Base-by-base conservation (phyloP, 2,888 invertebrate genomes). In the Drosophila meridiana region DNA sequence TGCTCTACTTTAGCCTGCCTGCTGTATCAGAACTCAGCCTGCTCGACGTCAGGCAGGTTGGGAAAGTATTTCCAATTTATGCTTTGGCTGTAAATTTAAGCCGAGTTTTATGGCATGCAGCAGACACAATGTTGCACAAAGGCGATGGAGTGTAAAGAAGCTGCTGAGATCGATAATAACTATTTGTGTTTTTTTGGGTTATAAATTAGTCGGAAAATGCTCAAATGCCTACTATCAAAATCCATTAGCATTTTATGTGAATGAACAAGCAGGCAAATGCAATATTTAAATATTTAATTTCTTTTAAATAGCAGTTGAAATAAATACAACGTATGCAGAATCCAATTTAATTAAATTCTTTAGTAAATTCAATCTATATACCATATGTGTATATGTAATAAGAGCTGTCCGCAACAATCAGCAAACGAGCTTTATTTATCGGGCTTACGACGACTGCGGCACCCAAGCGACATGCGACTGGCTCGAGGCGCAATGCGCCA, bases 401-500 rank as follows among this genome's bases (percentile, higher is more conserved):
- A 34, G 36, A 30, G 0, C 34, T 43, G n/a, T 64, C 47, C 53
- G 13, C 73, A 64, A 36, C 28, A 36, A 50, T 28, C 30, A 36
- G 52, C 14, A 45, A 9, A 14, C 26, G 13, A n/a, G 9, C 6
- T 1, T 20, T 42, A 55, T n/a, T 26, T 26, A 36, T 59, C 50
- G 4, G 14, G n/a, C 9, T 28, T 40, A 61, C n/a, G 45, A 7
- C 8, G 14, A 48, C 32, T 14, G 36, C 26, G 40, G 1, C 43
- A 45, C 2, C 48, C 30, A 20, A 20, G 20, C 20, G 20, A 20
- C 20, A n/a, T 47, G 48, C 30, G 30, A 38, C 60, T 67, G 26
- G 5, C 28, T 55, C 38, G 14, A 67, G 76, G 38, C 70, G 76
- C 80, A 77, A 48, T 77, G 77, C 77, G 80, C 61, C 80, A 79